Evolutionary conservation across 2,113 vertebrate species (phyloP).

Genomic region (Grantiella picta): DNA sequence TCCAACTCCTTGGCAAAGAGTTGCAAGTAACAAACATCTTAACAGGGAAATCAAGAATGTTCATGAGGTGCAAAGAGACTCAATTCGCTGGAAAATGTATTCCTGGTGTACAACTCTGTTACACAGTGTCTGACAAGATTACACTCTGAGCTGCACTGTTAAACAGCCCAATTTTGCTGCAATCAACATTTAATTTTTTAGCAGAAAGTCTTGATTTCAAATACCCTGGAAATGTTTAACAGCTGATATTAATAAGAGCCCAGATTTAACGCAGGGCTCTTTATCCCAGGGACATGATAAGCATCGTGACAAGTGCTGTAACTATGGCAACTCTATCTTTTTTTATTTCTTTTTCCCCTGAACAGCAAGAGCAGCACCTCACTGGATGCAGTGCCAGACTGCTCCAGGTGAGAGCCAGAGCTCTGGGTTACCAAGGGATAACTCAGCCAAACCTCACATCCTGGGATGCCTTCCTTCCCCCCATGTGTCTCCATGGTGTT

Average conservation of each 20-base stretch:
- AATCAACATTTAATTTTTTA: neutral
- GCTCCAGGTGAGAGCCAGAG: neutral
- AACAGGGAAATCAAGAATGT: neutral
- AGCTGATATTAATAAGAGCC: neutral
- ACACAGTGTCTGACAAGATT: neutral
- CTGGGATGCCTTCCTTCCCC: neutral
- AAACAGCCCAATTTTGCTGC: neutral
- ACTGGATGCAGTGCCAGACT: neutral
- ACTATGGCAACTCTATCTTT: conserved; percentile 36
- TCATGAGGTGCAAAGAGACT: neutral
- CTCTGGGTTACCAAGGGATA: neutral
- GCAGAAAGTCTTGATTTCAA: conserved; percentile 25
- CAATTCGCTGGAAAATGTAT: neutral
- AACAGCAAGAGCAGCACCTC: neutral
- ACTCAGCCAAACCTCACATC: neutral
- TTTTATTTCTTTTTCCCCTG: neutral
- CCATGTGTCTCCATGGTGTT: fast-evolving
- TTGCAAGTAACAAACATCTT: neutral
- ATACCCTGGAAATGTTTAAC: conserved; percentile 6
- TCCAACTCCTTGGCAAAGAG: neutral
- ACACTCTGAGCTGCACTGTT: neutral
- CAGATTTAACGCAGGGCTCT: neutral
- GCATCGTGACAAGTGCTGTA: conserved; percentile 22
- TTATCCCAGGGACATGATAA: neutral
- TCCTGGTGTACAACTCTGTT: neutral